A percentile compares a stretch with the other conserved stretches of the same genome.
Conservation (phyloP, 2,797 vertebrate genomes). For the Kryptopterus vitreolus region DNA sequence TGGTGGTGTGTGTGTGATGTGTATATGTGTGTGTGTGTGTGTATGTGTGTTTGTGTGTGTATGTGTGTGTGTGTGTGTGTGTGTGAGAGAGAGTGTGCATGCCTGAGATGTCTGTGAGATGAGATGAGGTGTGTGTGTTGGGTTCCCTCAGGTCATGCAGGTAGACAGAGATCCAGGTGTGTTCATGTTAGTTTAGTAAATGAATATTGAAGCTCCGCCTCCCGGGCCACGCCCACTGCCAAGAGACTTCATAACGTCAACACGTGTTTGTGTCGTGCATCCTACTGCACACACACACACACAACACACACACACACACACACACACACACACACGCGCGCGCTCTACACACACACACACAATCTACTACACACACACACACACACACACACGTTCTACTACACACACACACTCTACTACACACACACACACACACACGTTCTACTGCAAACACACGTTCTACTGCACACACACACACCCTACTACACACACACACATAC, state of each 20-base stretch:
- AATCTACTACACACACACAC: too few species aligned
- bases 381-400: too few species aligned
- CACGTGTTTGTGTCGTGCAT: not conserved
- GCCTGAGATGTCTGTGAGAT: constrained; percentile 51
- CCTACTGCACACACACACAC: not conserved
- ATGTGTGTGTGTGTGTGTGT: constrained; percentile 35
- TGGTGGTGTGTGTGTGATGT: too few species aligned
- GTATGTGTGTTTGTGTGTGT: constrained; percentile 31
- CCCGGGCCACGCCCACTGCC: not conserved
- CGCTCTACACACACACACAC: too few species aligned
- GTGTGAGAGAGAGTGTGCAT: constrained; percentile 38
- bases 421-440: too few species aligned
- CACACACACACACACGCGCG: too few species aligned
- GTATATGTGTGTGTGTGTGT: too few species aligned
- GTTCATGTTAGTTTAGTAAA: constrained; percentile 20
- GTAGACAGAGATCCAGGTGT: constrained; percentile 22
- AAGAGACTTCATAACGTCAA: not conserved
- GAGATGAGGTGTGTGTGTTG: constrained; percentile 49
- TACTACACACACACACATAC: too few species aligned
- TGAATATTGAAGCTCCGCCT: constrained; percentile 25
- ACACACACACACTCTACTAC: too few species aligned
- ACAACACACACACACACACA: too few species aligned
- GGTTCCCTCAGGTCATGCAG: constrained; percentile 41
- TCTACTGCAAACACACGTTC: too few species aligned
- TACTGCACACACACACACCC: too few species aligned